phyloP scores from a whole-genome alignment of 35 echinoderm and acorn worm species.

The Hemicentrotus pulcherrimus region DNA sequence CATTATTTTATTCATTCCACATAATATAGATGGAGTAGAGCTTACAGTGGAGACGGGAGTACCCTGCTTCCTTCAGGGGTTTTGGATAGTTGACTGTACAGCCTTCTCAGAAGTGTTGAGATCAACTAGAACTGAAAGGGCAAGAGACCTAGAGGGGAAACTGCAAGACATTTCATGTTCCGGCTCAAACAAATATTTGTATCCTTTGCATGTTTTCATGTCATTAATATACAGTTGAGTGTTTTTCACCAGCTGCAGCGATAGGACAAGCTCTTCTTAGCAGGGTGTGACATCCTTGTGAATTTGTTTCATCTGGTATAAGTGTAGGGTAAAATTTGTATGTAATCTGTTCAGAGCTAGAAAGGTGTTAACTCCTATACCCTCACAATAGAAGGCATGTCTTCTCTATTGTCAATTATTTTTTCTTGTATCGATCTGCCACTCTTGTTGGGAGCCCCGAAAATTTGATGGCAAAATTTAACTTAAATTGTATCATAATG shows the following conservation, averaged over 20 bases:
- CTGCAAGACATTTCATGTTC: background rate
- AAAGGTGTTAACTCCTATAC: background rate
- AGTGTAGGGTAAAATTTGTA: background rate
- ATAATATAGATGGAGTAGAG: background rate
- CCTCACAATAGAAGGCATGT: no score
- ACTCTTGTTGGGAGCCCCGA: no score
- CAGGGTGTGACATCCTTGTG: background rate
- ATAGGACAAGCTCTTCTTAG: background rate
- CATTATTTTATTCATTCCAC: background rate
- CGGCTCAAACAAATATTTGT: background rate
- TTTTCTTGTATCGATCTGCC: no score
- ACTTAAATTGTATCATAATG: no score
- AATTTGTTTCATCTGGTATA: background rate
- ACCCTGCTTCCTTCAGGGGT: background rate
- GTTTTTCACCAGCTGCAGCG: background rate
- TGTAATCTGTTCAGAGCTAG: background rate
- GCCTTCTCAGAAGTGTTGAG: background rate
- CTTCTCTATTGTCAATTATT: no score
- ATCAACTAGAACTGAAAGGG: background rate
- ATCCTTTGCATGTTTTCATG: background rate
- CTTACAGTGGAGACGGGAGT: background rate
- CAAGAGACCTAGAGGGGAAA: background rate
- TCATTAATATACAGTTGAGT: background rate
- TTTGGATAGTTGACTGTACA: conserved; percentile 15
- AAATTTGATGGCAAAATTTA: no score